phyloP scores from a whole-genome alignment of 2,113 vertebrate species.

The Microcebus murinus region DNA sequence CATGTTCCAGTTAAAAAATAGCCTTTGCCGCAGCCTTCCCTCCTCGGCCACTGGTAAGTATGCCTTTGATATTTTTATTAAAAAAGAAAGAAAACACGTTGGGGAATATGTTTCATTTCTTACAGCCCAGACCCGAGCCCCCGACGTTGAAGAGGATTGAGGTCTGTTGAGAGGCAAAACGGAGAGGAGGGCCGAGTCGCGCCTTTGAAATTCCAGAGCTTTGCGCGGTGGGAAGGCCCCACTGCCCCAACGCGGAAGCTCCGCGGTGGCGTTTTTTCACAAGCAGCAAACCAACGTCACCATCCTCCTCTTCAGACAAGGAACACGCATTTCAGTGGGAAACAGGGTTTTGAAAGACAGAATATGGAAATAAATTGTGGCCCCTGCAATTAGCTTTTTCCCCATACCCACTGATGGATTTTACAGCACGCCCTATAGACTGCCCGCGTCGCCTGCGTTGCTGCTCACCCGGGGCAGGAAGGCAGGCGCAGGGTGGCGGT shows the following conservation, averaged over 20 bases:
- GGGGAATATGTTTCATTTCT: constrained; percentile 77
- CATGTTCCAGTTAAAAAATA: constrained; percentile 88
- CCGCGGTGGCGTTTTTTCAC: neutral
- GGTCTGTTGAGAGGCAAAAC: neutral
- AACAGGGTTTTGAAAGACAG: neutral
- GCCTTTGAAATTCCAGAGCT: neutral
- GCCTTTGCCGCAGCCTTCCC: constrained; percentile 72
- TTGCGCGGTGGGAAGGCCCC: neutral
- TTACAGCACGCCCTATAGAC: neutral
- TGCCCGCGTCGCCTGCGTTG: neutral
- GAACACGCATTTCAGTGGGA: neutral
- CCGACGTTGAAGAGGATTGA: constrained; percentile 45
- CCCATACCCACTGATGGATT: neutral
- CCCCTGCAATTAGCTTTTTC: neutral
- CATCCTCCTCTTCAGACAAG: neutral
- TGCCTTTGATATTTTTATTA: constrained; percentile 87
- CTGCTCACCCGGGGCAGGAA: rapidly evolving
- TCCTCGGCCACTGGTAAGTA: constrained; percentile 83
- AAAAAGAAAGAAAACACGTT: constrained; percentile 85
- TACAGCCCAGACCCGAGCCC: neutral
- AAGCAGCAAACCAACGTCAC: neutral
- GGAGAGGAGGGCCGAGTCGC: neutral
- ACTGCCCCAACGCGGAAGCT: rapidly evolving
- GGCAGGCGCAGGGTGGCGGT: neutral
- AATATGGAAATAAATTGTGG: neutral